Percentiles rank a stretch among this genome's conserved stretches.
Evolutionary conservation across 2,113 vertebrate genomes (phyloP).

Genomic region (Oreochromis niloticus): DNA sequence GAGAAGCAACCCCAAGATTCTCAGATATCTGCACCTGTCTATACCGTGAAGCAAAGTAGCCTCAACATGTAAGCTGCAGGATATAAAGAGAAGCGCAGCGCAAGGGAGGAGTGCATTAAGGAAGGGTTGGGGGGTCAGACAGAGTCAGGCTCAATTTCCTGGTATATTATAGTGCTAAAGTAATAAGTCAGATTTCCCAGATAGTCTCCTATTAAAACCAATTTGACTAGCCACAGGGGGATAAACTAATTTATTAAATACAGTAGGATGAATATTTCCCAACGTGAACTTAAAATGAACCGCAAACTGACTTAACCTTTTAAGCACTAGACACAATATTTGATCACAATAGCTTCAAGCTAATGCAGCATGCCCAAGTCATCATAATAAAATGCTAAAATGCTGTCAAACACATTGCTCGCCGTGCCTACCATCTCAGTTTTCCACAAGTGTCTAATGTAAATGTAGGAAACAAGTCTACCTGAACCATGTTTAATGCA

Average conservation of each 20-base stretch:
- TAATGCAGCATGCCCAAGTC: not conserved
- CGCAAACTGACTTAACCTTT: not conserved
- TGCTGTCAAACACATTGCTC: not conserved
- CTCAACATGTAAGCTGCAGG: not conserved
- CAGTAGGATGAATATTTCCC: not conserved
- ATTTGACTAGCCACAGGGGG: not conserved
- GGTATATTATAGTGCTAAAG: not conserved
- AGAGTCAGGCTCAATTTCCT: conserved; percentile 14
- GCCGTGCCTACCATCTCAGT: not conserved
- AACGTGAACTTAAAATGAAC: not conserved
- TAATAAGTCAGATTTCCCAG: not conserved
- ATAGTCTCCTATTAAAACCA: not conserved
- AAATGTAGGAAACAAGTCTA: not conserved
- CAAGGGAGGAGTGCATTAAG: not conserved
- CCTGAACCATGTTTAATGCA: not conserved
- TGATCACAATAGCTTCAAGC: not conserved
- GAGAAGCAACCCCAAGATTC: not conserved
- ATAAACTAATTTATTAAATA: not conserved
- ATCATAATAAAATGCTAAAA: not conserved
- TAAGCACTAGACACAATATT: not conserved
- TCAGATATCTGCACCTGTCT: conserved; percentile 66
- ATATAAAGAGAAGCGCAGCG: not conserved
- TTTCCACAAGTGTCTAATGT: not conserved
- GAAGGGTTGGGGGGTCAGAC: not conserved
- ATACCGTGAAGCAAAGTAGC: not conserved